Evolutionary conservation across 2,113 vertebrate species (phyloP).

Genomic region (Neodon shergylaensis): DNA sequence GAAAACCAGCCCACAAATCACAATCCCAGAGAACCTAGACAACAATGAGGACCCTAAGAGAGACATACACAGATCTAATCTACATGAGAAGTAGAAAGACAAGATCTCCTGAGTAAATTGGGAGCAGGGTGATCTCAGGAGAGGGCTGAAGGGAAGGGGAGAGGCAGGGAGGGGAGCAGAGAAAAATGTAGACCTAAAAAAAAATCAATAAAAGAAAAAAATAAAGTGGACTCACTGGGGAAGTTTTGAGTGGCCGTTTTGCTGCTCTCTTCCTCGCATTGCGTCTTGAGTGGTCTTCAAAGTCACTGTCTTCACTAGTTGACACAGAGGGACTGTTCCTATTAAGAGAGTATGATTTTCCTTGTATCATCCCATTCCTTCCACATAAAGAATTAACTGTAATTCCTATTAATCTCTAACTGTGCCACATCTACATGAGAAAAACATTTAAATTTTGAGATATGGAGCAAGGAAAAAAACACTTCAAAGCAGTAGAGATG

Average conservation of each 20-base stretch:
- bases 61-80: too few relatives aligned
- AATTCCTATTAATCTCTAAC: conserved; percentile 46
- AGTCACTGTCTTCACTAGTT: conserved; percentile 85
- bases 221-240: conserved; percentile 70
- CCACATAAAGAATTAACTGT: background rate
- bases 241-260: conserved; percentile 38
- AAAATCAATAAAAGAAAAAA: too few relatives aligned
- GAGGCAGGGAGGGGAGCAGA: too few relatives aligned
- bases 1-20: too few relatives aligned
- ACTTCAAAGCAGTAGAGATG: background rate
- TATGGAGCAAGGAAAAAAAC: background rate
- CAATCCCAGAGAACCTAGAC: too few relatives aligned
- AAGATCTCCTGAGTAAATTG: too few relatives aligned
- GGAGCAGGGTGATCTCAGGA: too few relatives aligned
- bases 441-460: conserved; percentile 52
- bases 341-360: background rate
- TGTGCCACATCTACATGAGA: background rate
- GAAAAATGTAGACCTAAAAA: too few relatives aligned
- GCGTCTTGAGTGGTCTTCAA: conserved; percentile 78
- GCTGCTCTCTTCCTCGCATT: conserved; percentile 76
- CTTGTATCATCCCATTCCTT: conserved; percentile 19
- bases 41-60: too few relatives aligned
- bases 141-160: too few relatives aligned
- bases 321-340: conserved; percentile 78
- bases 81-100: too few relatives aligned